Conservation (phyloP, 2,113 vertebrate genomes). For the Piaya cayana region DNA sequence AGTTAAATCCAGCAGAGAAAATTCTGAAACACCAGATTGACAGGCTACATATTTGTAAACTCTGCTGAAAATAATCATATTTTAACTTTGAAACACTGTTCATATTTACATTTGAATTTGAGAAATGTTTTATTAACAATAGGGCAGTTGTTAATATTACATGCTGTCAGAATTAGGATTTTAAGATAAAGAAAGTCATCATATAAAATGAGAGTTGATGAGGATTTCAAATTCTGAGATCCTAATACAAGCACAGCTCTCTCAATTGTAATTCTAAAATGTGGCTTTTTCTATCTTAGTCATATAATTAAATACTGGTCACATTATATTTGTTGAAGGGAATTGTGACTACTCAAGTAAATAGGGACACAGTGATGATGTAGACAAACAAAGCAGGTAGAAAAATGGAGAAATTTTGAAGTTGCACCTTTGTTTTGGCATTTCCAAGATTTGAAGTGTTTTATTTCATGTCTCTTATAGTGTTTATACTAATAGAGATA, state of each 20-base stretch:
- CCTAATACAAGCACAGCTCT: background rate
- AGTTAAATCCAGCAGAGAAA: background rate
- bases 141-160: background rate
- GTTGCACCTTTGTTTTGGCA: background rate
- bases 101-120: background rate
- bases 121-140: background rate
- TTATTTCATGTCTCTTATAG: background rate
- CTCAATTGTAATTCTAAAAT: background rate
- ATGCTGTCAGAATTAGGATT: background rate
- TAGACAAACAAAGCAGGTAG: background rate
- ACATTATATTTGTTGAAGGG: background rate
- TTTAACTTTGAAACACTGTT: background rate
- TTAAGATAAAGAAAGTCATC: background rate
- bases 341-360: background rate
- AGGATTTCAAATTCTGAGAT: background rate
- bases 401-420: background rate
- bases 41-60: background rate
- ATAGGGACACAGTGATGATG: background rate
- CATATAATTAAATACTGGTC: background rate
- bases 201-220: background rate
- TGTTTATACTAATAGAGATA: background rate
- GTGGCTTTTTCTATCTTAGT: background rate
- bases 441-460: background rate
- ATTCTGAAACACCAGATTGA: background rate
- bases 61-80: background rate